Base-by-base conservation (phyloP, 2,113 vertebrate genomes). In the Isurus oxyrinchus region DNA sequence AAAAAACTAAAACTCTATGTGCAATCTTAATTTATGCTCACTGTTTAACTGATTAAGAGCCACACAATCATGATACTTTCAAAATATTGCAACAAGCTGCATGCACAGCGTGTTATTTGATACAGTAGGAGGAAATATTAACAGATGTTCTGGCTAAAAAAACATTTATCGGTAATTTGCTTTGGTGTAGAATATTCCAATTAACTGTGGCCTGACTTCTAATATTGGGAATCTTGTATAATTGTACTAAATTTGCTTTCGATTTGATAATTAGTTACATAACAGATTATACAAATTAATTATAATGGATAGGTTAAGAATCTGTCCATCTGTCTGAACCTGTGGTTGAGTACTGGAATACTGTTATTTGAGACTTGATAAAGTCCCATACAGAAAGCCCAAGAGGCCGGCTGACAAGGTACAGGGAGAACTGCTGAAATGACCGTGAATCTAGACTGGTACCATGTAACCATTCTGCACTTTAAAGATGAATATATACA, bases 201-300 rank as follows among this genome's bases (percentile, higher is more conserved):
- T 63, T 94, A n/a, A 94, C 40, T 63, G 59, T 23, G 19, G 59
- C 90, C 90, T 94, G 61, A n/a, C 40, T 94, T 94, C n/a, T 94
- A 59, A 94, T 94, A 63, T 7, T 44, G 90, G 35, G 19, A 84
- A 7, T 40, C 40, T 49, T 84, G 16, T 21, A 84, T 84, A 94
- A 21, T 94, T 66, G 59, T 63, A n/a, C 59, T 63, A 94, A 94
- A 63, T 57, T 3, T 14, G 53, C 3, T 59, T 90, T 90, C 11
- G 25, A 53, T 53, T 53, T 90, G 53, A 94, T 63, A 63, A 94
- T 40, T 40, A 16, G 35, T 93, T 63, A 63, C 19, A 6, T 59
- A 94, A 63, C 35, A 44, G 53, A 90, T 31, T 90, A 2, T 57
- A 31, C 13, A 3, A 6, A 63, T 23, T 16, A 40, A 40, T 40